Conservation (phyloP, 37 sponge, comb jelly and placozoan species). For the Oscarella lobularis region DNA sequence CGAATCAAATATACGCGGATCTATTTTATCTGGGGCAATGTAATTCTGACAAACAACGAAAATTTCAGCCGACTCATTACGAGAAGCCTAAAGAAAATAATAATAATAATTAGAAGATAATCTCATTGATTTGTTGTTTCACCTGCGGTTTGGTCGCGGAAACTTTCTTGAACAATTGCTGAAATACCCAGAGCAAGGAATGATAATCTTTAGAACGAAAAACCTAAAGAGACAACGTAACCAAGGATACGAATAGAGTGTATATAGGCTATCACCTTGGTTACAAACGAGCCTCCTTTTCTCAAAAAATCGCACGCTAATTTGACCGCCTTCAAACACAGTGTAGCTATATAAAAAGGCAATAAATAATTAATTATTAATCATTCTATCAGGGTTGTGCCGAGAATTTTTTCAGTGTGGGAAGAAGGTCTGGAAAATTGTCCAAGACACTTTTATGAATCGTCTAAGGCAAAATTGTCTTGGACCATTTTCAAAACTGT, state of each 20-base stretch:
- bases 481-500: too few species aligned
- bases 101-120: background rate
- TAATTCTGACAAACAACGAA: slow-evolving; percentile 87
- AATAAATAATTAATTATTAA: background rate
- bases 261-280: slow-evolving; percentile 45
- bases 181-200: slow-evolving; percentile 74
- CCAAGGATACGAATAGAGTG: background rate
- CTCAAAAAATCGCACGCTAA: slow-evolving; percentile 78
- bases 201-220: slow-evolving; percentile 97
- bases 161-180: slow-evolving; percentile 91
- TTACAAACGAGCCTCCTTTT: slow-evolving; percentile 82
- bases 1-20: slow-evolving; percentile 83
- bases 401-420: too few species aligned
- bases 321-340: slow-evolving; percentile 75
- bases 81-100: too few species aligned
- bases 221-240: slow-evolving; percentile 29
- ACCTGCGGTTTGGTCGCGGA: slow-evolving; percentile 94
- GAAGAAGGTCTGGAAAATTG: too few species aligned
- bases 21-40: slow-evolving; percentile 73
- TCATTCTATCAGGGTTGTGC: background rate
- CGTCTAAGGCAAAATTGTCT: too few species aligned
- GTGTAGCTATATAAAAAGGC: slow-evolving; percentile 3
- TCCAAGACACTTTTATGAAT: too few species aligned
- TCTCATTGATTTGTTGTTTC: background rate
- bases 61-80: slow-evolving; percentile 93